phyloP scores from a whole-genome alignment of 2,797 vertebrate species.

The Danio choprae region DNA sequence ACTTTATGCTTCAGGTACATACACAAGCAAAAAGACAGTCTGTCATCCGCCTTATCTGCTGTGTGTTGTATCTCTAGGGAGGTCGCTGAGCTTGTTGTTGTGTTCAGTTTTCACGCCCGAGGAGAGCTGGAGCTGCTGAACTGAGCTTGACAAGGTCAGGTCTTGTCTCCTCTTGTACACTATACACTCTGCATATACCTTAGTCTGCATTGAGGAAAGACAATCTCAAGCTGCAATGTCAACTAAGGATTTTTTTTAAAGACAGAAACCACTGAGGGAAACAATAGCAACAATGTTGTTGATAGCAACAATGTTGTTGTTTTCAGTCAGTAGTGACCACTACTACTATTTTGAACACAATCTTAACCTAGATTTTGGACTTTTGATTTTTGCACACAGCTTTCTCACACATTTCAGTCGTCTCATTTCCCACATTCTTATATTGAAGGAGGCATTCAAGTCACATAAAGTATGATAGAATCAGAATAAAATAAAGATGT shows the following conservation, averaged over 20 bases:
- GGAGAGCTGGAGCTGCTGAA: slow-evolving; percentile 63
- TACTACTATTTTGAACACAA: background rate
- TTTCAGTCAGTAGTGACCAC: background rate
- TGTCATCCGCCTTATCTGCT: slow-evolving; percentile 67
- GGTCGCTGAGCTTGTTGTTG: slow-evolving; percentile 59
- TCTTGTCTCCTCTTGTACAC: slow-evolving; percentile 51
- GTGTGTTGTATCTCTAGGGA: slow-evolving; percentile 59
- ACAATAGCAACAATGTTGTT: background rate
- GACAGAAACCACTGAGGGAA: background rate
- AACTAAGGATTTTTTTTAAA: slow-evolving; percentile 11
- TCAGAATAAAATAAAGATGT: background rate
- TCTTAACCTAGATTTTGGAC: background rate
- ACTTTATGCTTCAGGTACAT: background rate
- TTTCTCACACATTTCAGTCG: slow-evolving; percentile 4
- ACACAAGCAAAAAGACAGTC: slow-evolving; percentile 62
- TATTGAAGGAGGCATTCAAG: background rate
- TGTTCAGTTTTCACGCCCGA: slow-evolving; percentile 64
- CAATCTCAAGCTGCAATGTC: background rate
- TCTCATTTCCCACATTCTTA: background rate
- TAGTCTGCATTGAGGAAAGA: slow-evolving; percentile 37
- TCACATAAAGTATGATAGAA: background rate
- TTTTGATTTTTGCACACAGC: background rate
- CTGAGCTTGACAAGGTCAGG: slow-evolving; percentile 60
- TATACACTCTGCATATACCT: slow-evolving; percentile 23
- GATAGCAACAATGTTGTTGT: background rate